Conservation (phyloP, 2,797 vertebrate species). For the Thamnophis elegans region DNA sequence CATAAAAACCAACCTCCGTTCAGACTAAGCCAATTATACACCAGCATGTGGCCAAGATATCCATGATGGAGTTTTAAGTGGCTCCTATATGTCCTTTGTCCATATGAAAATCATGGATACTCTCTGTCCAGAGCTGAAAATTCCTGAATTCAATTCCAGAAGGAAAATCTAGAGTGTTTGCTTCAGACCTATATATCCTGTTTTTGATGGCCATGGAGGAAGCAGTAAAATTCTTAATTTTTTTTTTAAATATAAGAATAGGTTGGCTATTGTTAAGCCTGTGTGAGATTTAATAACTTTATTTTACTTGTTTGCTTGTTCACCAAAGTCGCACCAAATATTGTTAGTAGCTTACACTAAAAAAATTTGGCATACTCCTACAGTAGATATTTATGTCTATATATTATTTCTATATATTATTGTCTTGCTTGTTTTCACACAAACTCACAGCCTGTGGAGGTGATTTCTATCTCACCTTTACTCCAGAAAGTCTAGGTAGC, state of each 20-base stretch:
- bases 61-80: neutral
- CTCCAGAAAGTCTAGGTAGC: neutral
- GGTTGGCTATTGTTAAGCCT: neutral
- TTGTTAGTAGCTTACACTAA: neutral
- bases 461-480: neutral
- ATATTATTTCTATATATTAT: neutral
- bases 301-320: neutral
- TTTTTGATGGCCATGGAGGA: neutral
- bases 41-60: neutral
- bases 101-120: neutral
- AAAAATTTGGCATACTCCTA: neutral
- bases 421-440: neutral
- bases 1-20: neutral
- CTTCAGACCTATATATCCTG: neutral
- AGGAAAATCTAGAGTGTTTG: neutral
- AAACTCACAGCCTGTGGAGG: neutral
- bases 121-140: neutral
- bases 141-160: neutral
- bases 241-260: neutral
- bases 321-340: neutral
- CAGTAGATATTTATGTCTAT: neutral
- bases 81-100: neutral
- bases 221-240: neutral
- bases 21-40: neutral
- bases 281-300: neutral